Evolutionary conservation across 2,797 vertebrate genomes (phyloP).

Genomic region (Alosa sapidissima): DNA sequence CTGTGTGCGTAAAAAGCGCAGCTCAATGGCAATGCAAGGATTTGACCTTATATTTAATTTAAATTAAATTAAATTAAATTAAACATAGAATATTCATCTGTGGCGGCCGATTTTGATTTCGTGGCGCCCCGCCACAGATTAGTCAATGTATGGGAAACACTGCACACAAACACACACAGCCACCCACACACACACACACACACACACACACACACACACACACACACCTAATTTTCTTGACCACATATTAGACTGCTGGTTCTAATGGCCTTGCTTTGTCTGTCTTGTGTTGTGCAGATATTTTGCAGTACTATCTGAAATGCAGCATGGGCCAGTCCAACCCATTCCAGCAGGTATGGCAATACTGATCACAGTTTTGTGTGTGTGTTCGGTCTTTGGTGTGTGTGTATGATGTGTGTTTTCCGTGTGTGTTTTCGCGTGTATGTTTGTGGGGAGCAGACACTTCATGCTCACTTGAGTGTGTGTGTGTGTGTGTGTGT

Average conservation of each 20-base stretch:
- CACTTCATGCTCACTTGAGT: background rate
- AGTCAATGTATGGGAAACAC: too few relatives aligned
- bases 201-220: slow-evolving; percentile 17
- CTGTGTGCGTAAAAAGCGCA: too few relatives aligned
- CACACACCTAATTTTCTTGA: background rate
- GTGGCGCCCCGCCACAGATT: too few relatives aligned
- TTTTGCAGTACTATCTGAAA: slow-evolving; percentile 88
- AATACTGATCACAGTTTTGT: background rate
- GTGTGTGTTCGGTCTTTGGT: slow-evolving; percentile 6
- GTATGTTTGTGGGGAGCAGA: too few relatives aligned
- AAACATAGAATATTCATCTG: too few relatives aligned
- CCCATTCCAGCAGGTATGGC: slow-evolving; percentile 93
- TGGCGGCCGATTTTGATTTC: too few relatives aligned
- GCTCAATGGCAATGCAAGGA: too few relatives aligned
- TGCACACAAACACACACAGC: slow-evolving; percentile 3
- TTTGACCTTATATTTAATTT: too few relatives aligned
- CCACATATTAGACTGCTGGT: background rate
- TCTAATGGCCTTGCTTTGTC: background rate
- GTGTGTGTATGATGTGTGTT: background rate
- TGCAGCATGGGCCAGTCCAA: slow-evolving; percentile 84
- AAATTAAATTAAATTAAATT: too few relatives aligned
- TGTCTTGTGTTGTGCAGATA: slow-evolving; percentile 72
- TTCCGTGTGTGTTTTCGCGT: background rate
- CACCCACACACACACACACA: slow-evolving; percentile 28
- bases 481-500: background rate